These are phyloP conservation scores for Circaetus cinerascens DNA, from an alignment of 2,113 vertebrate genomes.

Conservation along the genomic window DNA sequence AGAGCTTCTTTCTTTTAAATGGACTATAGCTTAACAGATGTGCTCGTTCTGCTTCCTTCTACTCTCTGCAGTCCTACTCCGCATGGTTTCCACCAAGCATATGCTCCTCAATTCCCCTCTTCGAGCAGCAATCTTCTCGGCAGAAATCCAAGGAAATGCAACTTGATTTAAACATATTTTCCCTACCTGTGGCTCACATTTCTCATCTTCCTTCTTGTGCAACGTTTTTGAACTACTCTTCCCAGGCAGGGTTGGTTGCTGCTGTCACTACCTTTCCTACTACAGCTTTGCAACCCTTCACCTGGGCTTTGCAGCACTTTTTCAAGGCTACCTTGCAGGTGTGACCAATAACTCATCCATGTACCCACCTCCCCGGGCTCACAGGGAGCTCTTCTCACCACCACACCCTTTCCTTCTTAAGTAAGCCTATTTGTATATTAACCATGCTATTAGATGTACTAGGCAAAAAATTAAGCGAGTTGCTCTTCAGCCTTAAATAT, in stretches of 20 bases:
- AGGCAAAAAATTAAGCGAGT: not conserved
- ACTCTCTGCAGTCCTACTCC: not conserved
- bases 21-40: not conserved
- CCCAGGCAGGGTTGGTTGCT: accelerated
- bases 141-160: not conserved
- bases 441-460: not conserved
- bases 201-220: not conserved
- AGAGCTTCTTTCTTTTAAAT: not conserved
- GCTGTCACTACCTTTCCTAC: too few relatives aligned
- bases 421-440: not conserved
- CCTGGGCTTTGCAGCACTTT: not conserved
- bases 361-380: not conserved
- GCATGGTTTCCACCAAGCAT: not conserved
- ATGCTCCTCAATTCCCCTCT: not conserved
- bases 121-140: not conserved
- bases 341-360: not conserved
- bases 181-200: not conserved
- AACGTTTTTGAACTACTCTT: not conserved
- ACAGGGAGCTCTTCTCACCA: not conserved
- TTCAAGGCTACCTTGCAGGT: not conserved
- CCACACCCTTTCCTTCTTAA: not conserved
- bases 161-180: not conserved
- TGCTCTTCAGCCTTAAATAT: not conserved
- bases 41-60: not conserved
- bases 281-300: not conserved